A percentile compares a stretch with the other conserved stretches of the same genome.
phyloP scores from a whole-genome alignment of 2,888 invertebrate species.

The Parascotia fuliginaria region DNA sequence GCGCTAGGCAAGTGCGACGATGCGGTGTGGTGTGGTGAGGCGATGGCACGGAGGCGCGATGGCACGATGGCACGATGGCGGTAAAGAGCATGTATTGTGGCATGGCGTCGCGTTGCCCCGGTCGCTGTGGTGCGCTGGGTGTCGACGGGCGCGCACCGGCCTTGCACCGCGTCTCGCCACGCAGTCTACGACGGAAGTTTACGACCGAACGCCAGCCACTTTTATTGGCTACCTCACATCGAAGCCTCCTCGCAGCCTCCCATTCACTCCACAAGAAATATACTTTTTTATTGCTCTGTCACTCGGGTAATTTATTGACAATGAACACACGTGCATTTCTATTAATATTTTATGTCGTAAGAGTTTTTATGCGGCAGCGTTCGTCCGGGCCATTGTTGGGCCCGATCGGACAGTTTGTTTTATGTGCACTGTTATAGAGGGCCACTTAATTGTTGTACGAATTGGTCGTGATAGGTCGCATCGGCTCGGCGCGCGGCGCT shows the following conservation, averaged over 20 bases:
- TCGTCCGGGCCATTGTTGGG: slow-evolving; percentile 68
- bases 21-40: slow-evolving; percentile 13
- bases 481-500: slow-evolving; percentile 24
- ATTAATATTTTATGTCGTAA: slow-evolving; percentile 84
- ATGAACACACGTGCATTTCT: slow-evolving; percentile 86
- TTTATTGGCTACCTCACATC: slow-evolving; percentile 84
- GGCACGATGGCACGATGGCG: slow-evolving; percentile 9
- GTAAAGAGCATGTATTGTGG: neutral
- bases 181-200: slow-evolving; percentile 82
- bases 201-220: slow-evolving; percentile 80
- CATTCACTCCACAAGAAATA: slow-evolving; percentile 84
- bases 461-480: slow-evolving; percentile 61
- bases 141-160: slow-evolving; percentile 46
- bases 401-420: slow-evolving; percentile 70
- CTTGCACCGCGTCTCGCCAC: slow-evolving; percentile 77
- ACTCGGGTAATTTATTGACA: slow-evolving; percentile 85
- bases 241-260: slow-evolving; percentile 81
- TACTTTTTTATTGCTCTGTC: slow-evolving; percentile 85
- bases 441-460: slow-evolving; percentile 68
- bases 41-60: slow-evolving; percentile 4
- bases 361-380: slow-evolving; percentile 73
- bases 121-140: slow-evolving; percentile 37
- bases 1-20: slow-evolving; percentile 1
- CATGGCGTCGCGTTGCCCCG: slow-evolving; percentile 30
- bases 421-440: slow-evolving; percentile 62